Evolutionary conservation across 2,113 vertebrate genomes (phyloP).

Genomic region (Struthidea cinerea): DNA sequence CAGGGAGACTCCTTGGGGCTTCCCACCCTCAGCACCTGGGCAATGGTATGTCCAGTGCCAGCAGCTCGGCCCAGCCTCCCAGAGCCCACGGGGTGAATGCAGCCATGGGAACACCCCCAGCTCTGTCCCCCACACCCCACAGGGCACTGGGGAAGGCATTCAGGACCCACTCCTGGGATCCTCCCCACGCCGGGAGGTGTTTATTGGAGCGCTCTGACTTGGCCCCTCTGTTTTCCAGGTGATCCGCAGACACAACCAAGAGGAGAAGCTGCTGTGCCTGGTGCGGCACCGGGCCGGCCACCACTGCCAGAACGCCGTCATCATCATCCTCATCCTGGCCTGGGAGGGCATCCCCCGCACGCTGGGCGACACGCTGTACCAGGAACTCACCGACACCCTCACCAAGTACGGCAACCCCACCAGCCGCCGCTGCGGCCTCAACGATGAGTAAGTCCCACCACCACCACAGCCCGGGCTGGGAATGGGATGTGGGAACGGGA

Average conservation of each 20-base stretch:
- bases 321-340: constrained; percentile 93
- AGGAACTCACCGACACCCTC: constrained; percentile 86
- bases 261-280: constrained; percentile 92
- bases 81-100: background rate
- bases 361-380: constrained; percentile 90
- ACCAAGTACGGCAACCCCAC: constrained; percentile 93
- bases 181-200: fast-evolving
- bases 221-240: constrained; percentile 71
- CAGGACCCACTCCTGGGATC: background rate
- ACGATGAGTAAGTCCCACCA: constrained; percentile 84
- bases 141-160: background rate
- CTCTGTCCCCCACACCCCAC: background rate
- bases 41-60: fast-evolving
- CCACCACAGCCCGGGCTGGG: fast-evolving
- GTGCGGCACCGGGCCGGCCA: constrained; percentile 90
- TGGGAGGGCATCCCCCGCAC: constrained; percentile 92
- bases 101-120: background rate
- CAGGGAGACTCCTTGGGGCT: background rate
- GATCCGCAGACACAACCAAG: constrained; percentile 85
- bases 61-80: background rate
- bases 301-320: constrained; percentile 89
- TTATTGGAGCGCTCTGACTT: fast-evolving
- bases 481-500: background rate
- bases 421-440: constrained; percentile 94
- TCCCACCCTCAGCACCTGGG: fast-evolving